Percentiles rank a stretch among this genome's conserved stretches.
phyloP scores from a whole-genome alignment of 2,797 vertebrate species.

The Phrynocephalus forsythii region DNA sequence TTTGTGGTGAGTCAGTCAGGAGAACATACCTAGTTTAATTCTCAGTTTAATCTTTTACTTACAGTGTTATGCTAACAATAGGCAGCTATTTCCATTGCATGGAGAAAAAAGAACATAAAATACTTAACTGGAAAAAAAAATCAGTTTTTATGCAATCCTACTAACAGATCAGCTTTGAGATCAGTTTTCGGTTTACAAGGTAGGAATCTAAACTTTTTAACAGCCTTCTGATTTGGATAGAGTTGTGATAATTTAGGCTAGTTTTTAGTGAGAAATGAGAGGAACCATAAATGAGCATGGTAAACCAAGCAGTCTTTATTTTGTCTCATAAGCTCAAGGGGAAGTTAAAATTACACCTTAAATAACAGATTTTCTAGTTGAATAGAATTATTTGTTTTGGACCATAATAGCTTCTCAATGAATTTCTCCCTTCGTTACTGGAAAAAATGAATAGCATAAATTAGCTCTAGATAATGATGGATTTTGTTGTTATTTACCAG shows the following conservation, averaged over 20 bases:
- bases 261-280: constrained; percentile 61
- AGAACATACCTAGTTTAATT: too few species aligned
- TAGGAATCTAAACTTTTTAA: constrained; percentile 50
- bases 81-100: not conserved
- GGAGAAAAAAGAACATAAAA: not conserved
- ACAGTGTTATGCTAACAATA: not conserved
- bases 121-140: not conserved
- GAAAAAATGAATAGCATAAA: constrained; percentile 67
- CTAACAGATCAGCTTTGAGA: constrained; percentile 8
- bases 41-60: not conserved
- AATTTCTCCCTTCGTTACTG: constrained; percentile 71
- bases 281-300: constrained; percentile 69
- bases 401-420: constrained; percentile 62
- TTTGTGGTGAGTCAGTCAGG: too few species aligned
- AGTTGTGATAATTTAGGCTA: constrained; percentile 64
- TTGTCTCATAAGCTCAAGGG: constrained; percentile 69
- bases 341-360: constrained; percentile 78
- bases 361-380: constrained; percentile 73
- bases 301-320: constrained; percentile 64
- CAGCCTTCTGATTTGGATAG: constrained; percentile 55
- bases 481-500: constrained; percentile 56
- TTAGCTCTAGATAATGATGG: constrained; percentile 59
- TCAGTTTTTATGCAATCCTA: constrained; percentile 25
- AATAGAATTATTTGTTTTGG: constrained; percentile 71
- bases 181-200: constrained; percentile 6